A percentile compares a stretch with the other conserved stretches of the same genome.
These are phyloP conservation scores for Chloebia gouldiae DNA, from an alignment of 2,113 vertebrate species.

Conservation along the genomic window DNA sequence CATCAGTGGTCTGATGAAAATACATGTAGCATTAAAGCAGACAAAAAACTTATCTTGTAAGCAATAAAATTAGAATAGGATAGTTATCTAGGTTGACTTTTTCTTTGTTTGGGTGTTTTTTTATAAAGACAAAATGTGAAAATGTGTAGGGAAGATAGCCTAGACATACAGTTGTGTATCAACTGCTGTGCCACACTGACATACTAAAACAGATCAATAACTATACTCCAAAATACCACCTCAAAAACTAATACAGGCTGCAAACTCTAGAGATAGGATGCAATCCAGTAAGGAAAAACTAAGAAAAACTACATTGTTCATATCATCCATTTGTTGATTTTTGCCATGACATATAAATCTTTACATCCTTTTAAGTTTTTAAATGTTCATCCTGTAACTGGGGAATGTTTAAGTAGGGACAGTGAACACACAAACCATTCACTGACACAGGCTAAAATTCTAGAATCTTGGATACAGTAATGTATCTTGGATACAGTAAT, in stretches of 20 bases:
- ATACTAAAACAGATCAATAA: neutral
- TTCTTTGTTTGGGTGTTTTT: neutral
- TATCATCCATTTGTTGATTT: neutral
- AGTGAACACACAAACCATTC: no score
- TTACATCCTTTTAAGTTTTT: neutral
- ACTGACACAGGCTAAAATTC: neutral
- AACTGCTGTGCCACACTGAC: neutral
- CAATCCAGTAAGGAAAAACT: neutral
- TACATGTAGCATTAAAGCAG: neutral
- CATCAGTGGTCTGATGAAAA: neutral
- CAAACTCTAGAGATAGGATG: neutral
- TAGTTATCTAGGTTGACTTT: neutral
- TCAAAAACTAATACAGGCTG: neutral
- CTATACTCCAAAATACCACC: neutral
- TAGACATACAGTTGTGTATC: neutral
- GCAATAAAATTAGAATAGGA: neutral
- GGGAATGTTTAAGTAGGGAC: neutral
- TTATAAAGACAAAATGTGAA: neutral
- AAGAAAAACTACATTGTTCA: neutral
- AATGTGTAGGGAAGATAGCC: neutral
- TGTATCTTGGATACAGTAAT: neutral
- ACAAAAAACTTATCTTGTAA: neutral
- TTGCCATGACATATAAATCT: neutral
- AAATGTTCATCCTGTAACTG: neutral
- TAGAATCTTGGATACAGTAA: neutral